Conservation (phyloP, 2,797 vertebrate genomes). For the Ataeniobius toweri region DNA sequence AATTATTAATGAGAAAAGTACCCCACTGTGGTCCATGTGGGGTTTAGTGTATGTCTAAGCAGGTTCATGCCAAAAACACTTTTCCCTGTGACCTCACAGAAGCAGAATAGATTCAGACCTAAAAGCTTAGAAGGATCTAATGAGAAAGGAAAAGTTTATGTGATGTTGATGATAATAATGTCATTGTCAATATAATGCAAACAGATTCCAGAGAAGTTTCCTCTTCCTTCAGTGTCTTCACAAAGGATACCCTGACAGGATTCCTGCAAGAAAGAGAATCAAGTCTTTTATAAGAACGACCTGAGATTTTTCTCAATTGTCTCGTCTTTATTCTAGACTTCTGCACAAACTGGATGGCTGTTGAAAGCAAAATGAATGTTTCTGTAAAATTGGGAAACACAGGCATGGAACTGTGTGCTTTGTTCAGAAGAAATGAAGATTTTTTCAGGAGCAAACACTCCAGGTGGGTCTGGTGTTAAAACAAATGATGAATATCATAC, state of each 20-base stretch:
- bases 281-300: background rate
- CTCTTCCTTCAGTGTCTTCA: background rate
- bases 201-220: background rate
- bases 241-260: background rate
- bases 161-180: slow-evolving; percentile 5
- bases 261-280: background rate
- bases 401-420: background rate
- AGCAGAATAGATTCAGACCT: slow-evolving; percentile 37
- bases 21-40: slow-evolving; percentile 59
- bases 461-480: background rate
- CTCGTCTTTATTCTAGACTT: background rate
- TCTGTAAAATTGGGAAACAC: background rate
- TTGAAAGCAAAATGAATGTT: background rate
- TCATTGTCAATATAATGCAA: background rate
- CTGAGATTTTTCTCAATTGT: background rate
- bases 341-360: background rate
- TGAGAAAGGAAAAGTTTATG: slow-evolving; percentile 3
- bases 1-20: slow-evolving; percentile 73
- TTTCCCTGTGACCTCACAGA: slow-evolving; percentile 31
- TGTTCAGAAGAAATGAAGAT: background rate
- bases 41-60: slow-evolving; percentile 63
- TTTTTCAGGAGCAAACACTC: background rate
- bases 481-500: background rate
- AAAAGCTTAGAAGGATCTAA: slow-evolving; percentile 14
- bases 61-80: slow-evolving; percentile 41